phyloP scores from a whole-genome alignment of 2,888 invertebrate species.

The Hoplodrina blanda region DNA sequence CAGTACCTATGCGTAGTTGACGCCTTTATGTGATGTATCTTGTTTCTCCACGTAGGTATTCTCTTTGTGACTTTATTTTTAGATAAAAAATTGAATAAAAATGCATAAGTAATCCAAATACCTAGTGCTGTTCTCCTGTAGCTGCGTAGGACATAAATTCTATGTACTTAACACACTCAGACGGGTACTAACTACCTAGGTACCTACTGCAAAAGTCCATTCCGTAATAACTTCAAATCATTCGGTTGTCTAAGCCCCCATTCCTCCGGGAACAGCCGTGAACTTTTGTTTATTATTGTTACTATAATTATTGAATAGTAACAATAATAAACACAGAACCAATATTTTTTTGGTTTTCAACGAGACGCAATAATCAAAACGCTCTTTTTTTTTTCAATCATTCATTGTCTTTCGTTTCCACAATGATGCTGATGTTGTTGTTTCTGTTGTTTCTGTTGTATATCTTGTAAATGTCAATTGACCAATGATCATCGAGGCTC shows the following conservation, averaged over 20 bases:
- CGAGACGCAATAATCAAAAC: not conserved
- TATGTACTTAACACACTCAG: slow-evolving; percentile 11
- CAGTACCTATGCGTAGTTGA: too few relatives aligned
- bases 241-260: slow-evolving; percentile 4
- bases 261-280: not conserved
- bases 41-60: too few relatives aligned
- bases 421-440: not conserved
- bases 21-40: too few relatives aligned
- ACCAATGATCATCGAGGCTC: not conserved
- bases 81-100: too few relatives aligned
- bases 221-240: slow-evolving; percentile 24
- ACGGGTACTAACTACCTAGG: too few relatives aligned
- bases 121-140: not conserved
- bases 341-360: slow-evolving; percentile 1
- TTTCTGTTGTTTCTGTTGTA: not conserved
- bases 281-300: not conserved
- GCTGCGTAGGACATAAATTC: slow-evolving; percentile 29
- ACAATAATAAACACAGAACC: not conserved
- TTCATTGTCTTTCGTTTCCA: not conserved
- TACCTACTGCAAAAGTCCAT: slow-evolving; percentile 28
- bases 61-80: too few relatives aligned
- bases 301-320: too few relatives aligned
- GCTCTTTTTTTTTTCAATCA: not conserved
- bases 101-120: not conserved
- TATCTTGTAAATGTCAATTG: not conserved